Percentiles rank a stretch among this genome's conserved stretches.
phyloP scores from a whole-genome alignment of 2,888 invertebrate genomes.

The Dinocampus coccinellae region DNA sequence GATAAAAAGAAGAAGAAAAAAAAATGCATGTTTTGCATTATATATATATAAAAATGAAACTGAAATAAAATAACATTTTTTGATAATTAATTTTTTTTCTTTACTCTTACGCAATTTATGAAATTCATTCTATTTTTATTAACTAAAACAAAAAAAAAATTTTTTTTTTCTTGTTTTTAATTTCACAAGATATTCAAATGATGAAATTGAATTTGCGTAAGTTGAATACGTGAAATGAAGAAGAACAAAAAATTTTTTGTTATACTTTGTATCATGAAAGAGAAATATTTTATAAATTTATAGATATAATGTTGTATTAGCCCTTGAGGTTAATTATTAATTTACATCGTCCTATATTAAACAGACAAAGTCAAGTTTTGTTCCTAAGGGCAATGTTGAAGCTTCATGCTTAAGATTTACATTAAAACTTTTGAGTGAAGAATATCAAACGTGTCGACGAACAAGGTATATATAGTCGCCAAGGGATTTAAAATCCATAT shows the following conservation, averaged over 20 bases:
- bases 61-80: background rate
- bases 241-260: too few species aligned
- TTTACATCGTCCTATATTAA: background rate
- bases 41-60: background rate
- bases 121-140: background rate
- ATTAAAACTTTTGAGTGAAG: constrained; percentile 4
- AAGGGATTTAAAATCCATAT: background rate
- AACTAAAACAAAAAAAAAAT: background rate
- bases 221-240: too few species aligned
- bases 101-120: background rate
- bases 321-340: background rate
- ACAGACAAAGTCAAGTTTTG: background rate
- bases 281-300: background rate
- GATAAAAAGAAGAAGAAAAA: background rate
- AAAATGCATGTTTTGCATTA: background rate
- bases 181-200: too few species aligned
- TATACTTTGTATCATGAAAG: too few species aligned
- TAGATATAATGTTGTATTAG: background rate
- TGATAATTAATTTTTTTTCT: background rate
- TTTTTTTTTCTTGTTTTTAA: too few species aligned
- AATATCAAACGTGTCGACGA: background rate
- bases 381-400: background rate
- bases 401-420: background rate
- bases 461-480: background rate
- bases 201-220: too few species aligned